Base-by-base conservation (phyloP, 1,140 invertebrate genomes). In the Chlorops oryzae region DNA sequence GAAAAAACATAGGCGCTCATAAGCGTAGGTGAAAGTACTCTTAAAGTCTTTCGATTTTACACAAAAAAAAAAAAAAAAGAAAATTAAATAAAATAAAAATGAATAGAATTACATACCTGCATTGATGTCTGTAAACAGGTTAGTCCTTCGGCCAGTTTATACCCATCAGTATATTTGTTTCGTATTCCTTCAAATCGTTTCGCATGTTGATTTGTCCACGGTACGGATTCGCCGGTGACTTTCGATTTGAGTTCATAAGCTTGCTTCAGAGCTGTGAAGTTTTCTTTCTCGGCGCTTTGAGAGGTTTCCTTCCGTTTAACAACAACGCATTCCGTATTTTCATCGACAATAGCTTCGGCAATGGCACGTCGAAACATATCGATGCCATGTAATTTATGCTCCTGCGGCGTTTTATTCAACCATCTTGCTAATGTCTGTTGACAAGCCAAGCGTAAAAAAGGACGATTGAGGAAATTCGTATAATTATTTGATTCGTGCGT, bases 401-500 rank as follows among this genome's bases (percentile, higher is more conserved):
- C 24, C 0, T 5, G 2, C 0, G 28, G 41, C 6, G 34, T 53
- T n/a, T 50, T 41, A 7, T 17, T 18, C 1, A 35, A 47, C 63
- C 67, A 71, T 18, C 57, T 54, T 7, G 59, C 52, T 5, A 43
- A 54, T 0, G 68, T 62, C 35, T 65, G 56, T 37, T 72, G 69
- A 20, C 63, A 82, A 1, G 85, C 85, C 27, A 88, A 59, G 59
- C 86, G 75, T 55, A 87, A 65, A 68, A 88, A 86, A 0, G 82
- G 77, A 34, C 78, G 64, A 49, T 73, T 75, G 17, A 85, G 63
- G 21, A 40, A 25, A 24, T 20, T 10, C 5, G 13, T 5, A 23
- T n/a, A 12, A 3, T 18, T 24, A 2, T 23, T 21, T 51, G 28
- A 18, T 21, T 18, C 23, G 28, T 7, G 15, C 15, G 4, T 32